Conservation (phyloP, 2,888 invertebrate genomes). For the Drosophila yooni region DNA sequence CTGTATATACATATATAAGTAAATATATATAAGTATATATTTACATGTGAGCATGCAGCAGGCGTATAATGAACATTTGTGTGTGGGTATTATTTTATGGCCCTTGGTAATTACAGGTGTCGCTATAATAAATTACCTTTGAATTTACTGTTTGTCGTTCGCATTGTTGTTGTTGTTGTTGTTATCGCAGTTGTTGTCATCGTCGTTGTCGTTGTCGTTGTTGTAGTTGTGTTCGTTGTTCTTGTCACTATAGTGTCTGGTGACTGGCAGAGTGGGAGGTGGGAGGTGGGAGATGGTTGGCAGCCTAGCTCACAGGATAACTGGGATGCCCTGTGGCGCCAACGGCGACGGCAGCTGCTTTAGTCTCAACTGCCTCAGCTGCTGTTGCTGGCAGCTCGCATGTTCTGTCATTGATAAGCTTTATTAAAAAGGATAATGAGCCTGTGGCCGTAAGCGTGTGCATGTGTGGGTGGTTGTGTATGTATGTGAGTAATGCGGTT, state of each 20-base stretch:
- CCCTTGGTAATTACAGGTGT: conserved; percentile 81
- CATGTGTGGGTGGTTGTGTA: conserved; percentile 10
- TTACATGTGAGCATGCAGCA: conserved; percentile 19
- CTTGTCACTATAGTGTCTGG: conserved; percentile 52
- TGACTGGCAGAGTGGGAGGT: background rate
- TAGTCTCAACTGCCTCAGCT: conserved; percentile 30
- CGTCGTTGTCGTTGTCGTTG: conserved; percentile 32
- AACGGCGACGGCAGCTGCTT: conserved; percentile 37
- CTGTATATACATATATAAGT: conserved; percentile 37
- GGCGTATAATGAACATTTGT: conserved; percentile 21
- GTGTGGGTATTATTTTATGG: conserved; percentile 76
- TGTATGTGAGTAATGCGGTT: conserved; percentile 42
- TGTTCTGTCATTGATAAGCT: conserved; percentile 81
- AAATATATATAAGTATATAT: background rate
- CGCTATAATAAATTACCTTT: conserved; percentile 81
- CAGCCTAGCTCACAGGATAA: conserved; percentile 46
- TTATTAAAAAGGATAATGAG: conserved; percentile 81
- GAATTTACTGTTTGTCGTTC: conserved; percentile 81
- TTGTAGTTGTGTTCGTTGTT: conserved; percentile 43
- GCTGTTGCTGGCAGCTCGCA: conserved; percentile 77
- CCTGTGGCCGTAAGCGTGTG: conserved; percentile 57
- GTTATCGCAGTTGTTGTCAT: conserved; percentile 33
- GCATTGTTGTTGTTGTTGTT: conserved; percentile 31
- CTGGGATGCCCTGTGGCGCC: conserved; percentile 47
- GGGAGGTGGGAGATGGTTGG: background rate